Evolutionary conservation across 2,888 invertebrate species (phyloP).

Genomic region (Ennomos fuscantarius): DNA sequence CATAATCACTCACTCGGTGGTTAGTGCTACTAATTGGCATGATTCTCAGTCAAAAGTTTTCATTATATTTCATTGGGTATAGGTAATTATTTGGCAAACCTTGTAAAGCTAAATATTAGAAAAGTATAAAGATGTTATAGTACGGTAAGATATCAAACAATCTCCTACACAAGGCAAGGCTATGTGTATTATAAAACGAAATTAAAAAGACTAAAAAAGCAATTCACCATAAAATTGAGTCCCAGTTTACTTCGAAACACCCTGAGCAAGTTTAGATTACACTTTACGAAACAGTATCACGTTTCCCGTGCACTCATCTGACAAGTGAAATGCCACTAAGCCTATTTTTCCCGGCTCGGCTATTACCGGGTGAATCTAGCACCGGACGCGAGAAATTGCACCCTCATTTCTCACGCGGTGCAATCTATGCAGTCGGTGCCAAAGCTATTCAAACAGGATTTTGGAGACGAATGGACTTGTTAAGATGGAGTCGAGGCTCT

Average conservation of each 20-base stretch:
- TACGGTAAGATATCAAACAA: too few relatives aligned
- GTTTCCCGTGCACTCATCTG: conserved; percentile 21
- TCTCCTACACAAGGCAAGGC: too few relatives aligned
- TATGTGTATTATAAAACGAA: too few relatives aligned
- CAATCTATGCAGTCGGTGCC: conserved; percentile 24
- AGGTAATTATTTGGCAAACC: too few relatives aligned
- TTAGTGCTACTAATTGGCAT: too few relatives aligned
- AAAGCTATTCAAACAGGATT: conserved; percentile 32
- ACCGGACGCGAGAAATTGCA: conserved; percentile 41
- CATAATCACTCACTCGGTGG: too few relatives aligned
- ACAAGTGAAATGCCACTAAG: conserved; percentile 28
- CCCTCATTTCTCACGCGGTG: conserved; percentile 39
- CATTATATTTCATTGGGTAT: too few relatives aligned
- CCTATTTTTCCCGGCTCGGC: conserved; percentile 17
- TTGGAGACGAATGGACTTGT: conserved; percentile 14
- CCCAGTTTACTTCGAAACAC: conserved; percentile 1
- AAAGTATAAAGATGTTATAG: too few relatives aligned
- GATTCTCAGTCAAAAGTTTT: too few relatives aligned
- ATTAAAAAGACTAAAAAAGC: too few relatives aligned
- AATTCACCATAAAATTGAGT: neutral
- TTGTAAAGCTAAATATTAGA: too few relatives aligned
- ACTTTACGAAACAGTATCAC: conserved; percentile 14
- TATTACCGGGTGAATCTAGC: conserved; percentile 42
- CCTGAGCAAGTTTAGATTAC: conserved; percentile 4
- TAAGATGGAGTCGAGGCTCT: conserved; percentile 3